Base-by-base conservation (phyloP, 2,888 invertebrate genomes). In the Sycophila texana region DNA sequence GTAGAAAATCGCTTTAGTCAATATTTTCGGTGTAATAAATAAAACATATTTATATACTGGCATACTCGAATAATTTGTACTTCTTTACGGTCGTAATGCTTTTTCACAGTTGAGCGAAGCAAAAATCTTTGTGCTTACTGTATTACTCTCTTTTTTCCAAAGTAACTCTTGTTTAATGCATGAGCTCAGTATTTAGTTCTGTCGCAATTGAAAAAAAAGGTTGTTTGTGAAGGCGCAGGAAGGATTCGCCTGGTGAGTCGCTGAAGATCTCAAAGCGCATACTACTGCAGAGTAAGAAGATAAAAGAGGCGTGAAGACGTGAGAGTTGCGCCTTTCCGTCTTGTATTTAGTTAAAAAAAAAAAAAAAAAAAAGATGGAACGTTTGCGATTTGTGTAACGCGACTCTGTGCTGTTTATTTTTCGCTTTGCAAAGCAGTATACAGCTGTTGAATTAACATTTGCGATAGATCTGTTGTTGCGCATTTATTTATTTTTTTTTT, bases 81-180 rank as follows among this genome's bases (percentile, higher is more conserved):
- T 81, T 81, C 74, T 83, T 79, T 81, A 83, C 74, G 82, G 84
- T 86, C 84, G 87, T 88, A 89, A 88, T 88, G 88, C 88, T 88
- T 88, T 87, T 88, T 89, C 87, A 88, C 87, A 88, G 87, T 85
- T 85, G 84, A 87, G 84, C 84, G 82, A 82, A 85, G 79, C 83
- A 86, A 85, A 26, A 13, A 85, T 84, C 85, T 84, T 84, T 86
- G 83, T 84, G 86, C 85, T 84, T 86, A 84, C 83, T 83, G 82
- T 77, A 82, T 81, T 80, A 81, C 83, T 80, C 68, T 75, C 65
- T 77, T 81, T 81, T 83, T 84, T 81, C 65, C 53, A 82, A 51
- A 80, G 79, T 84, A 82, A 83, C 77, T 82, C 77, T 82, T 83
- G 66, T 82, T 81, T 82, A 80, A 82, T 84, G 85, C 84, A 86